Conservation (phyloP, 35 echinoderm and acorn worm species). For the Apostichopus japonicus region DNA sequence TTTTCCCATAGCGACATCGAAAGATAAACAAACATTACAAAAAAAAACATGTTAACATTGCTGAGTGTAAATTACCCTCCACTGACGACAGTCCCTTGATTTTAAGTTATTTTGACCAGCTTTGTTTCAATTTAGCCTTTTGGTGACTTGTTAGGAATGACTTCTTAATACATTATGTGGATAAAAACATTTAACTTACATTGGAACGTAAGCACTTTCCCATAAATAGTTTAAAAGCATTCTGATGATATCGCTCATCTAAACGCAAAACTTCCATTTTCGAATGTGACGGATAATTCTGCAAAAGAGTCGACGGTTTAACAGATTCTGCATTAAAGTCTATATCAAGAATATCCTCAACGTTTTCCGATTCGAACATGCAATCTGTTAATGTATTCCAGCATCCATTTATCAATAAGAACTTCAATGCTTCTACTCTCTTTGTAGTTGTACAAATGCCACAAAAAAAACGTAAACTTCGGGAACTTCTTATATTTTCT, state of each 20-base stretch:
- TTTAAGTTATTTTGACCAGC: too few species aligned
- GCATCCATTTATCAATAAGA: neutral
- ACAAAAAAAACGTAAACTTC: neutral
- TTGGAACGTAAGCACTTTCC: neutral
- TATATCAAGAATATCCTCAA: neutral
- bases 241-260: neutral
- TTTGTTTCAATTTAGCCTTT: too few species aligned
- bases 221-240: neutral
- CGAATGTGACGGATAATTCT: neutral
- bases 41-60: too few species aligned
- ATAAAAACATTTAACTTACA: neutral
- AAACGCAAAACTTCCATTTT: neutral
- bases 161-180: too few species aligned
- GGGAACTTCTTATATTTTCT: neutral
- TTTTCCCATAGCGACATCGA: too few species aligned
- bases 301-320: too few species aligned
- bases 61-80: too few species aligned
- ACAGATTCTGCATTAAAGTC: neutral
- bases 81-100: too few species aligned
- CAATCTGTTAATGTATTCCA: constrained; percentile 6
- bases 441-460: neutral
- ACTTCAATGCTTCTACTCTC: neutral
- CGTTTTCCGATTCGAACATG: neutral
- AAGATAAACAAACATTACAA: too few species aligned
- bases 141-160: too few species aligned